phyloP scores from a whole-genome alignment of 2,888 invertebrate genomes.

The Tenthredo notha region DNA sequence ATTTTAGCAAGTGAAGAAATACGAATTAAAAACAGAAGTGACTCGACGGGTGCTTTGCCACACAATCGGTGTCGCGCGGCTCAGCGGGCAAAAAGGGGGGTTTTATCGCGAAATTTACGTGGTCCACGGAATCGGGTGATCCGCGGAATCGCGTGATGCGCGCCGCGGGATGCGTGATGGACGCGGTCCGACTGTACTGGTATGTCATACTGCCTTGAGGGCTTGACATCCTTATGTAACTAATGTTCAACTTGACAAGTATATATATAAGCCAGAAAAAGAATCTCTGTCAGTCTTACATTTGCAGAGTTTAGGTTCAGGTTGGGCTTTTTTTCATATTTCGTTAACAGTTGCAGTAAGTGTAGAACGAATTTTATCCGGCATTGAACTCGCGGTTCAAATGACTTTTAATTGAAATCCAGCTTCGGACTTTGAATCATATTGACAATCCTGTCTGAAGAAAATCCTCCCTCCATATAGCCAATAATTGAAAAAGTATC shows the following conservation, averaged over 20 bases:
- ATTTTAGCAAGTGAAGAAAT: too few species aligned
- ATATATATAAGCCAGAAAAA: slow-evolving; percentile 13
- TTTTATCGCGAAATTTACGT: too few species aligned
- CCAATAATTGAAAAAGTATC: not conserved
- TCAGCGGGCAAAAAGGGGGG: too few species aligned
- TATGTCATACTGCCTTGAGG: not conserved
- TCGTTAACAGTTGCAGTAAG: not conserved
- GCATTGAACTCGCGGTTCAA: not conserved
- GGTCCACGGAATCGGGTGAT: too few species aligned
- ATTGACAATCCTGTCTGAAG: not conserved
- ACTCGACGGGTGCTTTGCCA: too few species aligned
- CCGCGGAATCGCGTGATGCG: too few species aligned
- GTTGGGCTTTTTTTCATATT: not conserved
- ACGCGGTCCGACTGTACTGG: too few species aligned
- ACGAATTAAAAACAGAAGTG: too few species aligned
- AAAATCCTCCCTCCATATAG: not conserved
- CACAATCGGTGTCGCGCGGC: too few species aligned
- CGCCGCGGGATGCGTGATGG: too few species aligned
- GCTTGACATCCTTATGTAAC: not conserved
- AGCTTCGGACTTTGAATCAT: not conserved
- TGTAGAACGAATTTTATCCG: not conserved
- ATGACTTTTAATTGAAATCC: not conserved
- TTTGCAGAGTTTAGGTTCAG: not conserved
- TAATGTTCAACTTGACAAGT: not conserved
- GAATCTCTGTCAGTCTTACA: not conserved